Evolutionary conservation across 64 coral and sea anemone genomes (phyloP), one percentile per base, ranked within the genome.

Genomic region (Dendronephthya gigantea): DNA sequence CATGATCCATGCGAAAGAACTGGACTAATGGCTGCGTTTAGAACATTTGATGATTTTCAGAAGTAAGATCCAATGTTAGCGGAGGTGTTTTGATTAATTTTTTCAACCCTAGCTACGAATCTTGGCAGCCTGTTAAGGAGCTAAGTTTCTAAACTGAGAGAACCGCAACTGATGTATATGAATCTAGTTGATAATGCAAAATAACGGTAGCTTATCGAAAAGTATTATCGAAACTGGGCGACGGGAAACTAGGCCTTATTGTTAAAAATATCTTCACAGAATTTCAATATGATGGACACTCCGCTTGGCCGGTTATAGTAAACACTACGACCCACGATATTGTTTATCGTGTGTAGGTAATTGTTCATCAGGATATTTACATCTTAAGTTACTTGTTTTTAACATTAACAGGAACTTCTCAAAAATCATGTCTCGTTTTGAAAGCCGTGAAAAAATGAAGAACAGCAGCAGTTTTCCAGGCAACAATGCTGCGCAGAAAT

Each of bases 21-120:
- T 40, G 94, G 94, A 58, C 88, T 97, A 12, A 97, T 97, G 94
- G 89, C 89, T 2, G 92, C 94, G 15, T 97, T 97, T 83, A 82
- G 81, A 17, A 87, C 85, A 30, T 89, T 97, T 83, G 83, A 87
- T 23, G 91, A 97, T 43, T 97, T 97, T 84, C 72, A 97, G 55
- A 97, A 82, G 94, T 97, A 89, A 10, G 86, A 35, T 50, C 29
- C 11, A 0, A 1, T 51, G n/a, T n/a, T n/a, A n/a, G n/a, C n/a
- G n/a, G n/a, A n/a, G n/a, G n/a, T n/a, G n/a, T n/a, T n/a, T n/a
- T n/a, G n/a, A n/a, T n/a, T 39, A 9, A 16, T 33, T 23, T 25
- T 30, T 41, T 16, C 41, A 45, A 45, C 4, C 11, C 11, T 11
- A 45, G 41, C 4, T 11, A 45, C 41, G 11, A 45, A 11, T 11